Evolutionary conservation across 30 jellyfish, hydroid and myxozoan species (phyloP).

Genomic region (Pseudorhiza aurosa): DNA sequence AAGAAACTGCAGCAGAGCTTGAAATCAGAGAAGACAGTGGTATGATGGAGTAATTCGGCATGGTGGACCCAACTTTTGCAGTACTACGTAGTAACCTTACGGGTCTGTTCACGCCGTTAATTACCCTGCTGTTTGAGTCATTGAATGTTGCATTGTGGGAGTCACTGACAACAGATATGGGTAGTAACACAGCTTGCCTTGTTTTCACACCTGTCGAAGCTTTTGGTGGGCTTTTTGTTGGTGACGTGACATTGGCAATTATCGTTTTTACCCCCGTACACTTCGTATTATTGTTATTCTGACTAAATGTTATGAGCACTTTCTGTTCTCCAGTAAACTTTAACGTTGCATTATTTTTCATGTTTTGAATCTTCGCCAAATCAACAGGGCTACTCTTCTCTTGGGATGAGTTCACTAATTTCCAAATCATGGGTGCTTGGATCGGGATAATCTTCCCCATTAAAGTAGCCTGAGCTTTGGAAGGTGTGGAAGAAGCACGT

Average conservation of each 20-base stretch:
- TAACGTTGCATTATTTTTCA: conserved; percentile 64
- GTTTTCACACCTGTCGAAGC: conserved; percentile 53
- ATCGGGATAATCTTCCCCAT: conserved; percentile 61
- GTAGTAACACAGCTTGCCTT: conserved; percentile 63
- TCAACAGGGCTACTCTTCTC: conserved; percentile 18
- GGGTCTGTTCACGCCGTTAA: not conserved
- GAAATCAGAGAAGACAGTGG: conserved; percentile 46
- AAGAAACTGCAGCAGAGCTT: conserved; percentile 54
- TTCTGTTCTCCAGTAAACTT: conserved; percentile 72
- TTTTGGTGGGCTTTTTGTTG: conserved; percentile 49
- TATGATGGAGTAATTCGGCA: conserved; percentile 49
- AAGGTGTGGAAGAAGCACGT: conserved; percentile 21
- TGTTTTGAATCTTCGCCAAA: conserved; percentile 27
- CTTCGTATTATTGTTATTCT: conserved; percentile 15
- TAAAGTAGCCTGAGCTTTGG: conserved; percentile 32
- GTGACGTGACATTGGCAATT: conserved; percentile 58
- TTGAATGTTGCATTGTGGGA: not conserved
- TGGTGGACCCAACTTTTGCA: conserved; percentile 5
- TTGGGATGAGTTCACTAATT: conserved; percentile 50
- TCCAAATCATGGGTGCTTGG: conserved; percentile 71
- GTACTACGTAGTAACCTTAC: conserved; percentile 62
- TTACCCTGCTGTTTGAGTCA: not conserved
- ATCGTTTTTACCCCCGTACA: conserved; percentile 42
- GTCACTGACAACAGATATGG: conserved; percentile 21
- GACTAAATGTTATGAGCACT: conserved; percentile 59